Conservation (phyloP, 2,113 vertebrate species). For the Pagrus major region DNA sequence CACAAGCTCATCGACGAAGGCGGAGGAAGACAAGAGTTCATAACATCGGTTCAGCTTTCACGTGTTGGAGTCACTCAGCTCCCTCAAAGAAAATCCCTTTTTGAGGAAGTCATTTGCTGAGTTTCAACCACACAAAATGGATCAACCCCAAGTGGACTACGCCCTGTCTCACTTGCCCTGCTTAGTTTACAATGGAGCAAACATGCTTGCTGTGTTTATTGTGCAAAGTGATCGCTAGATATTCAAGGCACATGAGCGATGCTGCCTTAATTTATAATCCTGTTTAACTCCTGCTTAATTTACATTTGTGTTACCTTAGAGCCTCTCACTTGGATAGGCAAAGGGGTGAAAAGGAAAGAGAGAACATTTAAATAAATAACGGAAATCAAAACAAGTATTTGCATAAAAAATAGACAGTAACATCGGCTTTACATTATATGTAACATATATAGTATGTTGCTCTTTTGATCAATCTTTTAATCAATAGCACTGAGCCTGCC, state of each 20-base stretch:
- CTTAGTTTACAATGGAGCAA: not conserved
- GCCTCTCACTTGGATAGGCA: not conserved
- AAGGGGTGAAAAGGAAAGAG: not conserved
- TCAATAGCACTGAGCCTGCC: not conserved
- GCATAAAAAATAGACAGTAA: not conserved
- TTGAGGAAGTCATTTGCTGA: not conserved
- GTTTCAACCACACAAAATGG: not conserved
- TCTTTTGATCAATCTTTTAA: not conserved
- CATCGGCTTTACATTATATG: not conserved
- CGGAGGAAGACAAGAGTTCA: too few relatives aligned
- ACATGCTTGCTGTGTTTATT: slow-evolving; percentile 7
- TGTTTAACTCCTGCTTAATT: not conserved
- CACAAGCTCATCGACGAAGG: too few relatives aligned
- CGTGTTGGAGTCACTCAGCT: too few relatives aligned
- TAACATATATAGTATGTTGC: not conserved
- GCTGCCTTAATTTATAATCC: not conserved
- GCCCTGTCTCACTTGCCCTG: not conserved
- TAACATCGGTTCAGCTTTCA: too few relatives aligned
- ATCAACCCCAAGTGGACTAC: not conserved
- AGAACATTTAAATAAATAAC: not conserved
- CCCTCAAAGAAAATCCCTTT: not conserved
- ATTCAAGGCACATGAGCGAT: not conserved
- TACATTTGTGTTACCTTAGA: not conserved
- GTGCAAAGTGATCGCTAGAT: slow-evolving; percentile 23
- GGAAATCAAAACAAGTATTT: not conserved